Evolutionary conservation across 2,113 vertebrate genomes (phyloP).

Genomic region (Psilopsiagon aurifrons): DNA sequence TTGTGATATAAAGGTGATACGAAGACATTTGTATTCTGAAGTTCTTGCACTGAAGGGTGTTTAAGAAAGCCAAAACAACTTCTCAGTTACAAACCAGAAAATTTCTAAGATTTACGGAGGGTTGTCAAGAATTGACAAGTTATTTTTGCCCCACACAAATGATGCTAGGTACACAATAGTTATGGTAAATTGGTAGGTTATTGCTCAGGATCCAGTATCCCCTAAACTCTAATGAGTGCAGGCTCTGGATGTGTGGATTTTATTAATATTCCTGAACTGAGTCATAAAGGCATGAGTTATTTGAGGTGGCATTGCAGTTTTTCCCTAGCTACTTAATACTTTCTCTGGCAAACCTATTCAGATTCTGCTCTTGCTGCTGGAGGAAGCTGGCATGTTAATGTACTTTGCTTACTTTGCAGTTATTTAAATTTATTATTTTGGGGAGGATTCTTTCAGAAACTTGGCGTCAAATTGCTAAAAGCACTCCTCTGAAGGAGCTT

Average conservation of each 20-base stretch:
- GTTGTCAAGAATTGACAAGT: neutral
- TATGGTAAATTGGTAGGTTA: neutral
- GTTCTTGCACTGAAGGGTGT: neutral
- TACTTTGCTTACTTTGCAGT: constrained; percentile 35
- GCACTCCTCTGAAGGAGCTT: constrained; percentile 9
- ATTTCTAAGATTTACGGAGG: neutral
- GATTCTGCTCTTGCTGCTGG: neutral
- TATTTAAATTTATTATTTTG: constrained; percentile 50
- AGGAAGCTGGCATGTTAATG: constrained; percentile 34
- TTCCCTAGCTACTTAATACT: neutral
- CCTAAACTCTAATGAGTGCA: neutral
- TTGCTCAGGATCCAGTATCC: neutral
- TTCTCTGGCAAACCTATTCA: neutral
- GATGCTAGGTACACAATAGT: neutral
- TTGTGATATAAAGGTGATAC: neutral
- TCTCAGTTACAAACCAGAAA: neutral
- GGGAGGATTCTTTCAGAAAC: neutral
- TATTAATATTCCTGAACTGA: constrained; percentile 40
- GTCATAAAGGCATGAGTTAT: constrained; percentile 25
- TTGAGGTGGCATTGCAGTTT: constrained; percentile 12
- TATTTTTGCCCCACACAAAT: neutral
- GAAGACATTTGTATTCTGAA: neutral
- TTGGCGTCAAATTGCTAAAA: neutral
- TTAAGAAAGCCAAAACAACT: neutral
- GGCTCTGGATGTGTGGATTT: neutral